A percentile compares a stretch with the other conserved stretches of the same genome.
These are phyloP conservation scores for Andrena hattorfiana DNA, from an alignment of 2,888 invertebrate species.

Conservation along the genomic window DNA sequence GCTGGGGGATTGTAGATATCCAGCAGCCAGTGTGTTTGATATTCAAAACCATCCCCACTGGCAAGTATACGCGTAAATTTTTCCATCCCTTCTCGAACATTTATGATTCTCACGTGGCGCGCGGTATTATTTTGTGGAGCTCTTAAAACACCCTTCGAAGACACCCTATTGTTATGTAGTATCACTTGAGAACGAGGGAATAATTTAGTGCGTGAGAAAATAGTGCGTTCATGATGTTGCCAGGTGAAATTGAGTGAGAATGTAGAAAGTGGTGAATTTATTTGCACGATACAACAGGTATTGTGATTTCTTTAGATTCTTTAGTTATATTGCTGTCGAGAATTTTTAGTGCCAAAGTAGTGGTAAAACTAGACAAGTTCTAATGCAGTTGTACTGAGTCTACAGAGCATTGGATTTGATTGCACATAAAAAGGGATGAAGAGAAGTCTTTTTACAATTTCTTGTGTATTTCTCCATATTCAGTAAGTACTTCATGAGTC, in stretches of 20 bases:
- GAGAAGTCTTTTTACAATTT: too few relatives aligned
- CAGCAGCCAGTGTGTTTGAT: conserved; percentile 59
- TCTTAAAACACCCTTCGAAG: not conserved
- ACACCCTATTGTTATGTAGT: not conserved
- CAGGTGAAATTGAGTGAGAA: not conserved
- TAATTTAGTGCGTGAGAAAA: not conserved
- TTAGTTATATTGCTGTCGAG: too few relatives aligned
- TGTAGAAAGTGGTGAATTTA: too few relatives aligned
- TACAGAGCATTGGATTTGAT: too few relatives aligned
- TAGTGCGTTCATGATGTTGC: not conserved
- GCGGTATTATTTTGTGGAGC: not conserved
- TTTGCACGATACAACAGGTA: too few relatives aligned
- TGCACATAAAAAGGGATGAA: too few relatives aligned
- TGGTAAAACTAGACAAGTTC: too few relatives aligned
- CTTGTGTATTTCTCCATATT: too few relatives aligned
- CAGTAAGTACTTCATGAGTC: too few relatives aligned
- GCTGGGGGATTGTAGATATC: conserved; percentile 41
- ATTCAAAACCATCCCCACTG: conserved; percentile 68
- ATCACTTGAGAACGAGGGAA: not conserved
- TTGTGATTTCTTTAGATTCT: too few relatives aligned
- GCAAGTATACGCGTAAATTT: conserved; percentile 72
- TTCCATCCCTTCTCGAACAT: conserved; percentile 51
- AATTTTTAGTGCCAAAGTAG: too few relatives aligned
- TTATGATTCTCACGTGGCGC: conserved; percentile 27
- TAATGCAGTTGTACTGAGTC: too few relatives aligned